These are phyloP conservation scores for Tromatobia lineatoria DNA, from an alignment of 2,888 invertebrate species.

Conservation along the genomic window DNA sequence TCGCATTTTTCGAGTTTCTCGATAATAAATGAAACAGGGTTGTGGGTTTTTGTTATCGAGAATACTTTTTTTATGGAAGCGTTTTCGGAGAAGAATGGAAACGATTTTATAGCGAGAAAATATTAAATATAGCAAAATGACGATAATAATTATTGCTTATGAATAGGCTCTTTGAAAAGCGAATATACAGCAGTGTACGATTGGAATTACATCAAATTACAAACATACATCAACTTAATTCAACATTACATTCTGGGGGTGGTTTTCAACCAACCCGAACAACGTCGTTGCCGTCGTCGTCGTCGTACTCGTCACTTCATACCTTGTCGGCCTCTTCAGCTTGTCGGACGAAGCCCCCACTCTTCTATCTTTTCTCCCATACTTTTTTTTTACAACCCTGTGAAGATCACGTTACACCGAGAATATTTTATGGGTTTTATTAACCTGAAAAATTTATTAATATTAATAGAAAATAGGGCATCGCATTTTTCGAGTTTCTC, in stretches of 20 bases:
- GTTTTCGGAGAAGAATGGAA: too few relatives aligned
- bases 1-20: background rate
- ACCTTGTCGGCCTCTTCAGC: constrained; percentile 36
- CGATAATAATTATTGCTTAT: too few relatives aligned
- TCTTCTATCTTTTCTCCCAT: constrained; percentile 21
- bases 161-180: too few relatives aligned
- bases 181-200: too few relatives aligned
- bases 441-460: background rate
- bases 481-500: background rate
- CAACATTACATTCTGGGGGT: too few relatives aligned
- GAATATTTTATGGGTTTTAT: background rate
- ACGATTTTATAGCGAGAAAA: too few relatives aligned
- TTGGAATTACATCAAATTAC: too few relatives aligned
- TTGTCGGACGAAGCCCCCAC: constrained; percentile 14
- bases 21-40: too few relatives aligned
- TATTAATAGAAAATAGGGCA: background rate
- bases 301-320: constrained; percentile 45
- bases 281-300: constrained; percentile 28
- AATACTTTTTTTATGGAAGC: background rate
- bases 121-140: too few relatives aligned
- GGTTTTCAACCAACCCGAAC: constrained; percentile 34
- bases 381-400: constrained; percentile 19
- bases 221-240: too few relatives aligned
- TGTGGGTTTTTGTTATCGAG: background rate
- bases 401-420: constrained; percentile 5